Evolutionary conservation across 2,113 vertebrate species (phyloP), one percentile per base, ranked within the genome.

Genomic region (Lutjanus erythropterus): DNA sequence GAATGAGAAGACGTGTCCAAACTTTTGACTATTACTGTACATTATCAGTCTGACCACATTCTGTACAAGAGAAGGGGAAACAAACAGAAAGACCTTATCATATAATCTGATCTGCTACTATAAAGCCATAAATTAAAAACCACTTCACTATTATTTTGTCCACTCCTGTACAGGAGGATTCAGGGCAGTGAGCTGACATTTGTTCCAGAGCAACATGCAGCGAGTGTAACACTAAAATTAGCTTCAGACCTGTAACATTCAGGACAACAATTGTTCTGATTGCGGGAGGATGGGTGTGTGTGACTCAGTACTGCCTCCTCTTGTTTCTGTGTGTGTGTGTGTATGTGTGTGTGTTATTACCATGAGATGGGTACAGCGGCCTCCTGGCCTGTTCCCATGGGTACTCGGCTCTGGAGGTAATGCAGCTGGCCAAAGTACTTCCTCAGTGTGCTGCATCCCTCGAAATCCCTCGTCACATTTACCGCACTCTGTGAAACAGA

Each of bases 351-450:
- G 55, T 68, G 56, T 64, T 6, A 91, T 92, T 92, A 99, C 98
- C 98, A 99, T 3, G 96, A 96, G 72, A 99, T 91, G 35, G 98
- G 95, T 0, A 99, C 96, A 0, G 97, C 95, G 0, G 97, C 97
- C 76, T 99, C 97, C 88, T 99, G 97, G 31, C 96, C 96, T 0
- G 92, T 79, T 0, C 96, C 96, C 96, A 99, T 96, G 42, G 98
- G 98, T 0, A 99, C 96, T 1, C 98, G 95, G 88, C 98, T 99
- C 94, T 99, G 98, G 86, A 99, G 94, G 93, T 97, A 99, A 85
- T 99, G 97, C 65, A 99, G 96, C 75, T 99, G 98, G 1, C 98
- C 98, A 0, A 99, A 97, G 92, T 99, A 99, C 42, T 99, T 98
- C 80, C 98, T 95, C 76, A 99, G 82, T 0, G 96, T 98, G 86